Percentiles rank a stretch among this genome's conserved stretches.
Conservation (phyloP, 2,113 vertebrate genomes). For the Ramphastos sulfuratus region DNA sequence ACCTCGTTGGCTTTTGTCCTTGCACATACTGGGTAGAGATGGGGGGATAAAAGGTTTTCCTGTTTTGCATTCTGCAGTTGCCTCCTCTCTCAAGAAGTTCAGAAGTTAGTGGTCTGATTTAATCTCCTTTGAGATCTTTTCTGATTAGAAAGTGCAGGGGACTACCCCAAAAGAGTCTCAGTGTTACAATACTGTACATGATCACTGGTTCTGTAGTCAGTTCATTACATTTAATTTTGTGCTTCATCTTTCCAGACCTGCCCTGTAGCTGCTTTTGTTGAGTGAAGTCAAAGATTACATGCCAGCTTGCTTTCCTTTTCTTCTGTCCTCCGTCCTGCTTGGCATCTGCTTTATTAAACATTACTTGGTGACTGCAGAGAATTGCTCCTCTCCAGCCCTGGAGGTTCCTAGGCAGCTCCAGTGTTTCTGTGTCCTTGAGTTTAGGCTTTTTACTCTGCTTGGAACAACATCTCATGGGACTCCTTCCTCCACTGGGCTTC, state of each 20-base stretch:
- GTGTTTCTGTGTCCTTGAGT: neutral
- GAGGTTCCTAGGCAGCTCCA: neutral
- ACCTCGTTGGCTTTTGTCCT: neutral
- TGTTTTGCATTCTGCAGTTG: neutral
- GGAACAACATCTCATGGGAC: neutral
- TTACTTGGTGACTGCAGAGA: neutral
- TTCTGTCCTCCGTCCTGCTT: neutral
- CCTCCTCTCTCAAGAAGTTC: neutral
- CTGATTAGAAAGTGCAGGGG: neutral
- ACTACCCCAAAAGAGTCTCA: neutral
- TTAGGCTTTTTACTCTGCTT: neutral
- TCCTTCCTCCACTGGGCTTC: neutral
- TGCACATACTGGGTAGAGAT: neutral
- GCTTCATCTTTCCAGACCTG: neutral
- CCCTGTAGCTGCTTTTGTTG: neutral
- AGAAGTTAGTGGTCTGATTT: neutral
- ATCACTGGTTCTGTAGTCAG: neutral
- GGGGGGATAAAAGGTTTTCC: neutral
- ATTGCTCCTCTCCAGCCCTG: neutral
- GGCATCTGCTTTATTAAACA: neutral
- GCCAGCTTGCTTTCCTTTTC: neutral
- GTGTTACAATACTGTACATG: neutral
- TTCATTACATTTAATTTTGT: neutral
- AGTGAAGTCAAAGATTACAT: neutral
- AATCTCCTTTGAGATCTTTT: neutral